These are phyloP conservation scores for Tragulus kanchil DNA, from an alignment of 2,113 vertebrate species.

Conservation along the genomic window DNA sequence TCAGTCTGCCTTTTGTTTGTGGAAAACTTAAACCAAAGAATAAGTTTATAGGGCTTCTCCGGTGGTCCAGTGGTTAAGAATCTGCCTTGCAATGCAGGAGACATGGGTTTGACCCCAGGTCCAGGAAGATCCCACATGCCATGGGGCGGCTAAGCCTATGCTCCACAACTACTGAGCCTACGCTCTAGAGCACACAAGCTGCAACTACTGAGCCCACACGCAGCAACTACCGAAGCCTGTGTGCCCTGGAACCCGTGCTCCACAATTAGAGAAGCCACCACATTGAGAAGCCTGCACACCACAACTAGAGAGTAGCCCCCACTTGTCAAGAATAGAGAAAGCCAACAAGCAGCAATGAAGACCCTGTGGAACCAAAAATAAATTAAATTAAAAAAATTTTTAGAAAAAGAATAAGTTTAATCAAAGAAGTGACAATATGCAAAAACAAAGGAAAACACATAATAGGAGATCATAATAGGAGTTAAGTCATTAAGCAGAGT, in stretches of 20 bases:
- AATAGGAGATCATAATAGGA: background rate
- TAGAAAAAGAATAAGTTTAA: background rate
- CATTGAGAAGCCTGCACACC: background rate
- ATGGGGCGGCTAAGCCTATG: background rate
- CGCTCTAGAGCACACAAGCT: background rate
- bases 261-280: background rate
- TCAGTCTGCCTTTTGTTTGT: background rate
- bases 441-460: background rate
- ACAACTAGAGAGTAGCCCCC: background rate
- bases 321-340: background rate
- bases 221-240: background rate
- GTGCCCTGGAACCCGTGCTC: fast-evolving
- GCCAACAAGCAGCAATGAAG: background rate
- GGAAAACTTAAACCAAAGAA: background rate
- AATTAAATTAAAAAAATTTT: background rate
- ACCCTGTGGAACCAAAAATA: background rate
- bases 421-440: background rate
- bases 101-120: background rate
- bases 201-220: background rate
- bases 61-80: background rate
- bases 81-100: background rate
- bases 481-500: background rate
- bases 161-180: background rate
- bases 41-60: background rate
- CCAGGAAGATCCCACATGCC: background rate